A percentile compares a stretch with the other conserved stretches of the same genome.
phyloP scores from a whole-genome alignment of 2,888 invertebrate species.

The Megastigmus dorsalis region DNA sequence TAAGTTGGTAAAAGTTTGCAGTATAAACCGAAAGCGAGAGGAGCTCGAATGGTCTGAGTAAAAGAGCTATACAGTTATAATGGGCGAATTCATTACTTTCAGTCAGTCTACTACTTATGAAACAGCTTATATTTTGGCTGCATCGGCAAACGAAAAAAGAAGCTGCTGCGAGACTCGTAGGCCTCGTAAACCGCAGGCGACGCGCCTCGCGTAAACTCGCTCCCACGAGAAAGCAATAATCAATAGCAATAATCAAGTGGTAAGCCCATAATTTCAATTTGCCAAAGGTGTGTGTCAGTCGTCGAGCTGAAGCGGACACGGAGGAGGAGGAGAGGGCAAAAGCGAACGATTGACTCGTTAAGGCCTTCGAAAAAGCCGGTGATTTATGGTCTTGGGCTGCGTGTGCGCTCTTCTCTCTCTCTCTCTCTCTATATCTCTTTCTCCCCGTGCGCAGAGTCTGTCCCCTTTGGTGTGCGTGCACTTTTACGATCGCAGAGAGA shows the following conservation, averaged over 20 bases:
- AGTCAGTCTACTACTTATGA: too few species aligned
- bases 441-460: too few species aligned
- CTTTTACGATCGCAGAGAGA: conserved; percentile 45
- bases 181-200: neutral
- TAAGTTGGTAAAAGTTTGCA: too few species aligned
- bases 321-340: too few species aligned
- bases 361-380: conserved; percentile 38
- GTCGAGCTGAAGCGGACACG: conserved; percentile 9
- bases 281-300: conserved; percentile 36
- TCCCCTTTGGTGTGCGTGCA: neutral
- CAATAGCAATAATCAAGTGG: conserved; percentile 9
- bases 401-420: neutral
- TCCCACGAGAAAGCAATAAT: conserved; percentile 22
- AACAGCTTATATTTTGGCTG: too few species aligned
- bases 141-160: neutral
- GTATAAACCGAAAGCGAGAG: neutral
- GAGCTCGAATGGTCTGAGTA: neutral
- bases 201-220: conserved; percentile 12
- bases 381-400: conserved; percentile 35
- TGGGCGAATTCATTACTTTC: neutral
- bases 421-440: too few species aligned
- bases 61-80: neutral
- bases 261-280: conserved; percentile 41
- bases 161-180: neutral
- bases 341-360: conserved; percentile 53